phyloP scores from a whole-genome alignment of 92 coral and sea anemone species.

The Epizoanthus fatuus region DNA sequence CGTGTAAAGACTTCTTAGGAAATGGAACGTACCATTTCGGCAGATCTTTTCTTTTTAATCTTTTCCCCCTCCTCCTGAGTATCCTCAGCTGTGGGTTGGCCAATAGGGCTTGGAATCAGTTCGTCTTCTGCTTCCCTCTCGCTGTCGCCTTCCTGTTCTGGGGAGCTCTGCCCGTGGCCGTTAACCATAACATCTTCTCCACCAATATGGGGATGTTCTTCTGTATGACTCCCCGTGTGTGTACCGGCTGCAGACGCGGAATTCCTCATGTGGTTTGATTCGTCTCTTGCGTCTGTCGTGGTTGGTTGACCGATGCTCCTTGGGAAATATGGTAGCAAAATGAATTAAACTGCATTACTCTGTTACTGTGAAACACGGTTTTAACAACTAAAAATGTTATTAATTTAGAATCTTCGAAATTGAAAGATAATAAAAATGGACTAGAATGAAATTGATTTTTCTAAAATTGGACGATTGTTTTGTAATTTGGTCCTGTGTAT shows the following conservation, averaged over 20 bases:
- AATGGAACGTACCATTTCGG: neutral
- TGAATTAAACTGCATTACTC: neutral
- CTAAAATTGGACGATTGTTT: too few species aligned
- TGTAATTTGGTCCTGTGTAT: too few species aligned
- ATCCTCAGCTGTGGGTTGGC: neutral
- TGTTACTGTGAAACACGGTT: too few species aligned
- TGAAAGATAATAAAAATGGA: too few species aligned
- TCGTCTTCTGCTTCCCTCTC: neutral
- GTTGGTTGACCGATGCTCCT: conserved; percentile 1
- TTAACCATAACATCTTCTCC: neutral
- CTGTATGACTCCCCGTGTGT: neutral
- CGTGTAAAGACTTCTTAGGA: too few species aligned
- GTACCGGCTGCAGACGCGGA: neutral
- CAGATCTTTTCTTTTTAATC: neutral
- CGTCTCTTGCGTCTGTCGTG: neutral
- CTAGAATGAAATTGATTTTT: too few species aligned
- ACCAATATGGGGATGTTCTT: neutral
- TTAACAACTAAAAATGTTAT: too few species aligned
- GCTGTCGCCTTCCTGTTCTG: neutral
- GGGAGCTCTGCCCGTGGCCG: neutral
- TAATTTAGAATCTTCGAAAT: too few species aligned
- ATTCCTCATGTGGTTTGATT: too few species aligned
- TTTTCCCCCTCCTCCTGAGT: neutral
- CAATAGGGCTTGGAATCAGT: neutral
- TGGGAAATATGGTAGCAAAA: neutral